Percentiles rank a stretch among this genome's conserved stretches.
Conservation (phyloP, 2,113 vertebrate genomes). For the Vulpes ferrilata region DNA sequence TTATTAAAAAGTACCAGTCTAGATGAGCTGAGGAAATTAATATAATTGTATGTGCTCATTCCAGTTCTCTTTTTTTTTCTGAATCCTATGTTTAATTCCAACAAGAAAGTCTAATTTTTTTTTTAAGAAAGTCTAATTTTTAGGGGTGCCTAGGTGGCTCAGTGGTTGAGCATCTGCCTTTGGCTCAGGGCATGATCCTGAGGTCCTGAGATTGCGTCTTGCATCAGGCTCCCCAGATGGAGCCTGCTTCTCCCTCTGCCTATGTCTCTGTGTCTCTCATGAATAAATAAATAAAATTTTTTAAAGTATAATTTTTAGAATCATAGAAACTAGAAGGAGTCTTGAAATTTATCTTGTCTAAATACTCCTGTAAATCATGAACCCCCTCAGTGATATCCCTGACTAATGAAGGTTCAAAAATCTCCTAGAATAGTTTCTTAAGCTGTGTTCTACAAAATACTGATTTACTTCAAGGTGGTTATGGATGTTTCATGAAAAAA, state of each 20-base stretch:
- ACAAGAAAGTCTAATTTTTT: background rate
- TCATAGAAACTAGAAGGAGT: background rate
- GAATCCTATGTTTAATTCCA: background rate
- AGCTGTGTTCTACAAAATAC: background rate
- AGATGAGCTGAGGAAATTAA: background rate
- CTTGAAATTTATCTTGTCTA: background rate
- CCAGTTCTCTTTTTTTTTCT: background rate
- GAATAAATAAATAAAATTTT: no score
- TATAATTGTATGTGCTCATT: background rate
- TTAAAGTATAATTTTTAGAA: slow-evolving; percentile 7
- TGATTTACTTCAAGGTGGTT: background rate
- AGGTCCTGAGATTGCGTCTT: no score
- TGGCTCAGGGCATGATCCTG: no score
- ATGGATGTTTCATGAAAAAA: background rate
- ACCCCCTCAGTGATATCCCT: background rate
- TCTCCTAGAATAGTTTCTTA: background rate
- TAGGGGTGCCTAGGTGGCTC: background rate
- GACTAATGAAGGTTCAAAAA: background rate
- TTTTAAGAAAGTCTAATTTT: background rate
- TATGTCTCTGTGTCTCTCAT: no score
- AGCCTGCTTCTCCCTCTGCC: no score
- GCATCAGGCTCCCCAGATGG: no score
- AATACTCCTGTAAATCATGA: slow-evolving; percentile 3
- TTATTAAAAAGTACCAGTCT: background rate
- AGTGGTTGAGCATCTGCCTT: no score